Evolutionary conservation across 2,888 invertebrate species (phyloP), one percentile per base, ranked within the genome.

Genomic region (Drosophila pseudotalamancana): DNA sequence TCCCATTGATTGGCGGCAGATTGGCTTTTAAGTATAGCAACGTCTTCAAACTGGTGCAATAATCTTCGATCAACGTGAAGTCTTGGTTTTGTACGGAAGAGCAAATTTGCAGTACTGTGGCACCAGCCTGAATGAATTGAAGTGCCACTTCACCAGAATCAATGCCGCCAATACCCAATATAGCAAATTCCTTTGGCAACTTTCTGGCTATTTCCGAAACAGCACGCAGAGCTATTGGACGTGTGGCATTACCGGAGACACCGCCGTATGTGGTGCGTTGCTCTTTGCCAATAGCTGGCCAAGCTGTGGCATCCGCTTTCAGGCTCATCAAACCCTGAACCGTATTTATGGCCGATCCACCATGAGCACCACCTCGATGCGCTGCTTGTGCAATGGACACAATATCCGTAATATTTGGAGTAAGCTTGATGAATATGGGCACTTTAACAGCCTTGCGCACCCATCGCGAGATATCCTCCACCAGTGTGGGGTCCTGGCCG

Each of bases 1-100:
- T 74, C 2, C 88, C 72, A 56, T 93, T 92, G 6, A 93, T 82
- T 2, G 93, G 92, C 6, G 94, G 93, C 4, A 96, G 93, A 59
- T 92, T 90, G 0, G 94, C 94, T 75, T 95, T 93, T 8, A 98
- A 91, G 89, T 98, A 99, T 6, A 99, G 91, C 25, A 98, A 91
- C 0, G 98, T 94, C 90, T 97, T 97, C 9, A 99, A 92, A 0
- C 98, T 98, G 0, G 95, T 96, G 55, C 95, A 94, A 90, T 99
- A 99, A 91, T 99, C 99, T 8, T 99, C 97, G 42, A 99, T 95
- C 0, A 99, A 92, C 0, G 99, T 99, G 89, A 98, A 99, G 92
- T 99, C 99, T 92, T 99, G 99, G 92, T 99, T 99, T 91, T 99
- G 99, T 16, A 99, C 94, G 0, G 99, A 97, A 83, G 98, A 99